A percentile compares a stretch with the other conserved stretches of the same genome.
These are phyloP conservation scores for Pipa parva DNA, from an alignment of 2,113 vertebrate genomes.

Conservation along the genomic window DNA sequence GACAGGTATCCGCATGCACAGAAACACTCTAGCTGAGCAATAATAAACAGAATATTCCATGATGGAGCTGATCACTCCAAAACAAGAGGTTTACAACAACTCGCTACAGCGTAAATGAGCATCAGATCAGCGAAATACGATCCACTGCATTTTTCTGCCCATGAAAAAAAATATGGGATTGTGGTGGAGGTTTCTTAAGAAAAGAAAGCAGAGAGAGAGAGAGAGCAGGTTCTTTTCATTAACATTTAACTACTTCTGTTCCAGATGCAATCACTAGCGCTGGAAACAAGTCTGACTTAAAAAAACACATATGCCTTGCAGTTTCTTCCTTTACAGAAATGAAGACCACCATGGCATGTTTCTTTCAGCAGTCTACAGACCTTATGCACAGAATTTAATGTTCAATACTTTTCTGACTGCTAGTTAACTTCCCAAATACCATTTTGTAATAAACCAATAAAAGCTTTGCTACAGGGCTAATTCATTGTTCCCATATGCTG, in stretches of 20 bases:
- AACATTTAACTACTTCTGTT: neutral
- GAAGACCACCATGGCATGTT: no score
- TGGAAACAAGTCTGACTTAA: no score
- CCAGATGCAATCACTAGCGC: neutral
- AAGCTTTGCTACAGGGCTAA: no score
- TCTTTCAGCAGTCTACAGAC: no score
- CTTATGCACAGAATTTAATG: no score
- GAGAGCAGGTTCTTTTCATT: conserved; percentile 8
- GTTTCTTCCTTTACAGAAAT: no score
- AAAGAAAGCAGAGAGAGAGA: conserved; percentile 36
- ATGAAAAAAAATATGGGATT: conserved; percentile 23
- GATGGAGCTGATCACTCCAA: neutral
- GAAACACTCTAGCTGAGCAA: neutral
- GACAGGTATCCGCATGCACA: neutral
- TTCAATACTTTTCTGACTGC: no score
- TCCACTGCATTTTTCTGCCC: conserved; percentile 19
- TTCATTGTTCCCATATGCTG: no score
- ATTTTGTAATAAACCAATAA: no score
- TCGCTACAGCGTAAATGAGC: conserved; percentile 3
- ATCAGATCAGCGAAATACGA: conserved; percentile 27
- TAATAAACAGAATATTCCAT: conserved; percentile 8
- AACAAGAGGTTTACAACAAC: conserved; percentile 9
- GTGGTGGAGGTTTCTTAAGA: conserved; percentile 7
- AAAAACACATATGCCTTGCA: no score
- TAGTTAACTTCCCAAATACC: no score